Evolutionary conservation across 2,113 vertebrate genomes (phyloP), one percentile per base, ranked within the genome.

Genomic region (Paracanthobrama guichenoti): DNA sequence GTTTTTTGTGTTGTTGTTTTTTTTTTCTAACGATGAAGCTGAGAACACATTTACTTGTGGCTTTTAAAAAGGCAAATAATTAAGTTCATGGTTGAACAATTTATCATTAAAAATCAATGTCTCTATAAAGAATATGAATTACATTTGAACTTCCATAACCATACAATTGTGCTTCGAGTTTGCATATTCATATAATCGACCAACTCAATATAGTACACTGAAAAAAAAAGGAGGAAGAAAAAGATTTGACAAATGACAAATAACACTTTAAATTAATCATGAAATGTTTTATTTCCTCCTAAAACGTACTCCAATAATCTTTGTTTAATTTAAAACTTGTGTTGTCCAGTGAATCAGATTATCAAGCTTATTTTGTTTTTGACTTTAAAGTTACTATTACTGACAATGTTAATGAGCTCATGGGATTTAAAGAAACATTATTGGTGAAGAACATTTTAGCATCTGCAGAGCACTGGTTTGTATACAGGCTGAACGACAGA

Each of bases 371-470:
- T 42, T 42, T 10, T 39, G 35, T 11, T 2, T 35, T 22, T n/a
- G 13, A 72, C 20, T 3, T 44, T 0, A 12, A 44, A 44, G 69
- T 72, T 42, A 24, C 39, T 73, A 2, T 48, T 62, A 6, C n/a
- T n/a, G n/a, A n/a, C n/a, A n/a, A n/a, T 59, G 75, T 42, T 84
- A 57, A 79, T 57, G 24, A 60, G 20, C 44, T 57, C 14, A 31
- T 22, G 59, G n/a, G n/a, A 50, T 39, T 26, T 42, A 48, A 81
- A 72, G 16, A 12, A 31, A 13, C 7, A 7, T 48, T n/a, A 35
- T 57, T 79, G 35, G 31, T 6, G 53, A 20, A 8, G 13, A 69
- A 22, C n/a, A 74, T 35, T 4, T n/a, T 46, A 67, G 31, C 55
- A 80, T 79, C 44, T 84, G 81, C 75, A 35, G 46, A 73, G 7